Percentiles rank a stretch among this genome's conserved stretches.
phyloP scores from a whole-genome alignment of 2,113 vertebrate genomes.

The Shinisaurus crocodilurus region DNA sequence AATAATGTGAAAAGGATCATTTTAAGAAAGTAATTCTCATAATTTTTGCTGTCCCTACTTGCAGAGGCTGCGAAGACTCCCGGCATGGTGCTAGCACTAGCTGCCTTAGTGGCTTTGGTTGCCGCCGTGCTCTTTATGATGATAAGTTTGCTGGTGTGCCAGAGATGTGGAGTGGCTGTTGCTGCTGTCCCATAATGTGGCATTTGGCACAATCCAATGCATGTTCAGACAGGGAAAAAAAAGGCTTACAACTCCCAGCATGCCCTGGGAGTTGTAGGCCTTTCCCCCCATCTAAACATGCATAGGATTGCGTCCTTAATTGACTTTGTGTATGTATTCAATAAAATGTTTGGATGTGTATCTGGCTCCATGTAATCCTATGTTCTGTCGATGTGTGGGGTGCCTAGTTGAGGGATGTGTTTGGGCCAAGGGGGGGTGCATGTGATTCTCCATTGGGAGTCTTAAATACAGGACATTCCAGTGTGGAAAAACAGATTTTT shows the following conservation, averaged over 20 bases:
- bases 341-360: background rate
- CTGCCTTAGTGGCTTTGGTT: background rate
- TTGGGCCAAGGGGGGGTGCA: background rate
- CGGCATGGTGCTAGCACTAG: background rate
- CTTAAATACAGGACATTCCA: too few species aligned
- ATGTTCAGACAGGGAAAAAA: too few species aligned
- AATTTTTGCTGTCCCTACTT: background rate
- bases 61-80: background rate
- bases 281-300: too few species aligned
- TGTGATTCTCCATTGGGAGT: background rate
- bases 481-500: too few species aligned
- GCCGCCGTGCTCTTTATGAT: background rate
- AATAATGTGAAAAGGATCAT: background rate
- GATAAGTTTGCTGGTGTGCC: background rate
- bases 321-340: background rate
- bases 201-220: background rate
- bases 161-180: background rate
- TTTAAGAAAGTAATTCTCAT: background rate
- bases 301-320: too few species aligned
- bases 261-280: too few species aligned
- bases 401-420: background rate
- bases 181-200: background rate
- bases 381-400: background rate
- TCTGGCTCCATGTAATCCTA: background rate
- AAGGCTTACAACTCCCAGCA: too few species aligned